Percentiles rank a stretch among this genome's conserved stretches.
phyloP scores from a whole-genome alignment of 2,113 vertebrate species.

The Pelmatolapia mariae region DNA sequence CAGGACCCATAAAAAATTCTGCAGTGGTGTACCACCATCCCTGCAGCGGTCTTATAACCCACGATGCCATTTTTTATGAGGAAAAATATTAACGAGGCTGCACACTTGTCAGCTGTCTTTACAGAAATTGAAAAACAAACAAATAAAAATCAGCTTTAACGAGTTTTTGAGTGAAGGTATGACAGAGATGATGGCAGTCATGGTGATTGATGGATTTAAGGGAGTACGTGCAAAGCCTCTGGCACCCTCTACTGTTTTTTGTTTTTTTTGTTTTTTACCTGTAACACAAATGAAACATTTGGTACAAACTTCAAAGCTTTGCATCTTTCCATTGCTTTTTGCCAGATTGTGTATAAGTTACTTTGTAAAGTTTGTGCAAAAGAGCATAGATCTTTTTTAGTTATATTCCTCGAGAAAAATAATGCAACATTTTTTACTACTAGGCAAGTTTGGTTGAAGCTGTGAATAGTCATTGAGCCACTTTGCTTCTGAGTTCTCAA shows the following conservation, averaged over 20 bases:
- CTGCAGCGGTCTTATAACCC: neutral
- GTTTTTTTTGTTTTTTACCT: neutral
- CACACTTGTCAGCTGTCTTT: neutral
- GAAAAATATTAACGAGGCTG: neutral
- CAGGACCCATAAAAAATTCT: neutral
- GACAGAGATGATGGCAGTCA: neutral
- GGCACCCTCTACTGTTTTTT: conserved; percentile 6
- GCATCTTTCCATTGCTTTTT: neutral
- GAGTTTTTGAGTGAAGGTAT: neutral
- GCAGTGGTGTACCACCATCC: neutral
- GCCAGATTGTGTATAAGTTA: conserved; percentile 8
- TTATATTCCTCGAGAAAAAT: conserved; percentile 4
- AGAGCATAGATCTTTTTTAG: neutral
- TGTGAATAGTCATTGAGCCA: conserved; percentile 63
- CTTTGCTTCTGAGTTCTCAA: conserved; percentile 47
- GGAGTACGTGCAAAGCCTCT: conserved; percentile 8
- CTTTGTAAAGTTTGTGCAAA: conserved; percentile 27
- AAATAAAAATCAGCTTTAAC: neutral
- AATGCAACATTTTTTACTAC: conserved; percentile 34
- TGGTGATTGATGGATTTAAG: neutral
- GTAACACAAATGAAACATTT: neutral
- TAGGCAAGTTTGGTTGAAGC: conserved; percentile 56
- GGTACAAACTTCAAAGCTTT: conserved; percentile 25
- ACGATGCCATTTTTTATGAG: neutral
- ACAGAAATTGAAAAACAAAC: neutral